Evolutionary conservation across 1,140 invertebrate genomes (phyloP), one percentile per base, ranked within the genome.

Genomic region (Lepidurus apus): DNA sequence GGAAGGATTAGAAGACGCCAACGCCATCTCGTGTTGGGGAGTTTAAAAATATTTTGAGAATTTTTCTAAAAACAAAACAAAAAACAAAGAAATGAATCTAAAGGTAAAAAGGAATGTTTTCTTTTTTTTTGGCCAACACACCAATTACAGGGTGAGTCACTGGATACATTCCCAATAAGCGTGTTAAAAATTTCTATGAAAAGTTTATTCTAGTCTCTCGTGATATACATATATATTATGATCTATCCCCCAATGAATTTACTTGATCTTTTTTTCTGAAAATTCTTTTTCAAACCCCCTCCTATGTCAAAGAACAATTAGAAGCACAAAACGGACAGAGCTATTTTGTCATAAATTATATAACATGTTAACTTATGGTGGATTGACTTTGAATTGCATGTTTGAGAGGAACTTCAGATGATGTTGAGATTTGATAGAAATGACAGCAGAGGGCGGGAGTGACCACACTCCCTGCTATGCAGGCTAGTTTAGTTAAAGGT

Each of bases 151-250:
- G 53, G 53, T 65, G 53, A 65, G 21, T 21, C 13, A 65, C 53
- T 65, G 53, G 53, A 65, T 65, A 65, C 53, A 65, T 65, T 65
- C 53, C 53, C 53, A 65, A 65, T 65, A 65, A 65, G 53, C 53
- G 53, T 65, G 53, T 65, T 21, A 17, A 13, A 65, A n/a, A 7
- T n/a, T 0, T 65, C 5, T 65, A 65, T 65, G 53, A 65, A 65
- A 65, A 65, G 17, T 7, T 17, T 65, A 65, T 65, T 65, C 53
- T 65, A 65, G 53, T 65, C 53, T 65, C 13, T 65, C 53, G 53
- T 65, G 53, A 65, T 65, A 65, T 47, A 65, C 17, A 65, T 6
- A 65, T 65, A 13, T 65, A 65, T 65, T 65, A n/a, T 65, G 53
- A 65, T n/a, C 53, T 65, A 21, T 65, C 53, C 53, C 53, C n/a